Evolutionary conservation across 1,140 invertebrate genomes (phyloP), one percentile per base, ranked within the genome.

Genomic region (Microplitis mediator): DNA sequence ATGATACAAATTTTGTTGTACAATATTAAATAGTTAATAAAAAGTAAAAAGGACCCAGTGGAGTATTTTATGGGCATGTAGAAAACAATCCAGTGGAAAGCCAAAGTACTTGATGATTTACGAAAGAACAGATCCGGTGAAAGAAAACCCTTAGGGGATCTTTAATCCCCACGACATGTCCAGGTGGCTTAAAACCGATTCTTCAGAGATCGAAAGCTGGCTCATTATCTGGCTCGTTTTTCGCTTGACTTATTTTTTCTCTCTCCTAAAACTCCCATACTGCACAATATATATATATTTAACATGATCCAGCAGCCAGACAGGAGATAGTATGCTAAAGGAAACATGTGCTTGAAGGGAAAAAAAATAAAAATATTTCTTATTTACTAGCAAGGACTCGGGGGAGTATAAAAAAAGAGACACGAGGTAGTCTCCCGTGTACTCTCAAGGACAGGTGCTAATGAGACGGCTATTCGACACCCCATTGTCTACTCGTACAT

Each of bases 381-480:
- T 70, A 70, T 70, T 70, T 62, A 62, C 68, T 62, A 62, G 36
- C 2, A 35, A 14, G 56, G 35, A 9, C 32, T 36, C 56, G 50
- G 50, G 52, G 31, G 61, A 60, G 9, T 31, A 23, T 23, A 71
- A 13, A 34, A 64, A 23, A 32, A 36, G 61, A 52, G 62, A 64
- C 69, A 63, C 62, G 69, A 65, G 62, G 50, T 61, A 54, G 14
- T 56, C 11, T 36, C 66, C 35, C n/a, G 56, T 35, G 52, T 34
- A 16, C 36, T 56, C 56, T 34, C 34, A 16, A 60, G 34, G 61
- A 61, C 69, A 71, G 69, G 69, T 71, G 69, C 61, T 64, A 71
- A 71, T 71, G 50, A 50, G 56, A 71, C 39, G 9, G 69, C 45
- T 64, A 71, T 65, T 71, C 36, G 69, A 71, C 51, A 71, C 63